Evolutionary conservation across 2,888 invertebrate genomes (phyloP), one percentile per base, ranked within the genome.

Genomic region (Tetragonula carbonaria): DNA sequence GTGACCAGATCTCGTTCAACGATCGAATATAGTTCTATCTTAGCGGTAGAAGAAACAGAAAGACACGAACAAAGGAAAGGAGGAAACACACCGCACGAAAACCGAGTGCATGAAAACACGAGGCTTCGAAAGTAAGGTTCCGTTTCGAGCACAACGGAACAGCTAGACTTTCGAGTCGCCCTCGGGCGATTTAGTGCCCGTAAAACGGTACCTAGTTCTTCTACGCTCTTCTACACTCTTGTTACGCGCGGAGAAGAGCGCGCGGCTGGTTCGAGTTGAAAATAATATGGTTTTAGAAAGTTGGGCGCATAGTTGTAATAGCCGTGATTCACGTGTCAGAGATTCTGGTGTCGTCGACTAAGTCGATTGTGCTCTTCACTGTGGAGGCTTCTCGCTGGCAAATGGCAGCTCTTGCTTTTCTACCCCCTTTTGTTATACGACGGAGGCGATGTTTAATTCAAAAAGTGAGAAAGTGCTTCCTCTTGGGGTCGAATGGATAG

Each of bases 131-230:
- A 55, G 23, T 23, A 59, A 78, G 16, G 77, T 68, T 53, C 66
- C 74, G 33, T 80, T 80, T 50, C 59, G 62, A 82, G 53, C 70
- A 65, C 21, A 75, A 65, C 72, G 33, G 33, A 33, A 33, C 55
- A 59, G 50, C 62, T 38, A 62, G 55, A 76, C 75, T 81, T 86
- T 81, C 72, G 53, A 76, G 66, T 38, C 23, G 18, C 55, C 78
- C 63, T 63, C 21, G 14, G 77, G 76, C 77, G 78, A 86, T 82
- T 86, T 6, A 16, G 79, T 88, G 89, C 89, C 76, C 90, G 86
- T 85, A 65, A 83, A 91, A 91, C 91, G 91, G 91, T 91, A 91
- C 91, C 76, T 84, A 73, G 45, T 76, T 62, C 76, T 74, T 33
- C 59, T n/a, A n/a, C 70, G 76, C 33, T 18, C 45, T 50, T 38